A percentile compares a stretch with the other conserved stretches of the same genome.
Conservation (phyloP, 2,797 vertebrate species). For the Gouania willdenowi region DNA sequence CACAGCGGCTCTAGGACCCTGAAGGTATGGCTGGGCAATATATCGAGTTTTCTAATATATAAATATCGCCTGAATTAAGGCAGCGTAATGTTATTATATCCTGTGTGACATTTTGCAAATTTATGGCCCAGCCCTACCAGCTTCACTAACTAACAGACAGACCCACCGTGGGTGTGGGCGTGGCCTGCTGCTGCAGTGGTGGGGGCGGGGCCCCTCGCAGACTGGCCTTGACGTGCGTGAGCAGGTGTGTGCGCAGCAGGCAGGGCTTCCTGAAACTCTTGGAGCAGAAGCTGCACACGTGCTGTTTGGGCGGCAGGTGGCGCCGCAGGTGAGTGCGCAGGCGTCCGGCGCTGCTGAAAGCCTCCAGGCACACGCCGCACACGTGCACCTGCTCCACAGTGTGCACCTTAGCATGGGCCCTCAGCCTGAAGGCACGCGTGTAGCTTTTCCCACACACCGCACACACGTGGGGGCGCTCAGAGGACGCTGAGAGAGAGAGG, state of each 20-base stretch:
- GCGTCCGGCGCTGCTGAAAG: background rate
- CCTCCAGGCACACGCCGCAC: conserved; percentile 12
- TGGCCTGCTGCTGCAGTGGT: conserved; percentile 22
- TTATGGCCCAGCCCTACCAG: too few species aligned
- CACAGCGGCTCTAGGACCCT: too few species aligned
- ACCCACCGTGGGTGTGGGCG: too few species aligned
- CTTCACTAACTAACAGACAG: too few species aligned
- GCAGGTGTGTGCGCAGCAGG: conserved; percentile 49
- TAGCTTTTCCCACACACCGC: conserved; percentile 19
- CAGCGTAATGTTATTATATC: too few species aligned
- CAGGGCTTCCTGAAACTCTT: conserved; percentile 44
- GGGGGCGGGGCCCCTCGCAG: conserved; percentile 12
- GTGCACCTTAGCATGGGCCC: conserved; percentile 12
- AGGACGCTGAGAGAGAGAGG: too few species aligned
- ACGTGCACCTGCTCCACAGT: background rate
- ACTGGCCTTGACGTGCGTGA: conserved; percentile 35
- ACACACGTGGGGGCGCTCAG: conserved; percentile 5
- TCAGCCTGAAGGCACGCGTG: background rate
- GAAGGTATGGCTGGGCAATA: too few species aligned
- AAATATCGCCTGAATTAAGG: too few species aligned
- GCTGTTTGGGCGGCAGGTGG: conserved; percentile 9
- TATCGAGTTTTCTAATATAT: too few species aligned
- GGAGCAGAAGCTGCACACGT: conserved; percentile 45
- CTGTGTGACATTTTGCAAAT: too few species aligned
- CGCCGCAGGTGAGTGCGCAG: conserved; percentile 24